These are phyloP conservation scores for Malurus alboscapulatus DNA, from an alignment of 2,113 vertebrate genomes.

Conservation along the genomic window DNA sequence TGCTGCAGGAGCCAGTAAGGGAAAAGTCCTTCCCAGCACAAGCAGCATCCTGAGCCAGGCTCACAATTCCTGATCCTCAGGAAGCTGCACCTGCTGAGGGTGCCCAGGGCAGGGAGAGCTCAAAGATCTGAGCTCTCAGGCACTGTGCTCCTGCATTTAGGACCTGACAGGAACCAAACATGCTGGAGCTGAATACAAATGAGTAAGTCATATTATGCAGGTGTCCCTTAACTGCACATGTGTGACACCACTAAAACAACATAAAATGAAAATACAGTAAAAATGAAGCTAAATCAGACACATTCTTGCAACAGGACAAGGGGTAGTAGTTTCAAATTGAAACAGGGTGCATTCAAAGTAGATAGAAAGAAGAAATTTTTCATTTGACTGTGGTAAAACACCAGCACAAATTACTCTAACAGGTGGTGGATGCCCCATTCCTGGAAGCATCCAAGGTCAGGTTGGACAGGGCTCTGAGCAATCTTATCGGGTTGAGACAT, in stretches of 20 bases:
- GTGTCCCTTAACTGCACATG: neutral
- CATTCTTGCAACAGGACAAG: too few relatives aligned
- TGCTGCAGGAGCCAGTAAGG: neutral
- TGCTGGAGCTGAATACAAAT: neutral
- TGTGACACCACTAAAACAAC: neutral
- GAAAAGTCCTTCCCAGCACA: neutral
- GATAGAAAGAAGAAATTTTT: neutral
- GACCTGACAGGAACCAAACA: neutral
- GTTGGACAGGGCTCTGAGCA: neutral
- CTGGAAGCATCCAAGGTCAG: neutral
- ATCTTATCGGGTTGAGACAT: neutral
- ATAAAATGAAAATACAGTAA: neutral
- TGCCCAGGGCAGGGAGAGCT: neutral
- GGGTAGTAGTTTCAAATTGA: neutral
- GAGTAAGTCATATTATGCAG: neutral
- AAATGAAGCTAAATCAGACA: neutral
- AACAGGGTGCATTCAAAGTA: neutral
- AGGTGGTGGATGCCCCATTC: neutral
- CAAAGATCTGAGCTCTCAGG: neutral
- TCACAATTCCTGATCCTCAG: neutral
- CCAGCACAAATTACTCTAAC: neutral
- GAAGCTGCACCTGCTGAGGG: neutral
- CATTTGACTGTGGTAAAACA: neutral
- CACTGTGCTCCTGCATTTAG: neutral
- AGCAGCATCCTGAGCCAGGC: neutral